Evolutionary conservation across 2,113 vertebrate genomes (phyloP), one percentile per base, ranked within the genome.

Genomic region (Dipodomys spectabilis): DNA sequence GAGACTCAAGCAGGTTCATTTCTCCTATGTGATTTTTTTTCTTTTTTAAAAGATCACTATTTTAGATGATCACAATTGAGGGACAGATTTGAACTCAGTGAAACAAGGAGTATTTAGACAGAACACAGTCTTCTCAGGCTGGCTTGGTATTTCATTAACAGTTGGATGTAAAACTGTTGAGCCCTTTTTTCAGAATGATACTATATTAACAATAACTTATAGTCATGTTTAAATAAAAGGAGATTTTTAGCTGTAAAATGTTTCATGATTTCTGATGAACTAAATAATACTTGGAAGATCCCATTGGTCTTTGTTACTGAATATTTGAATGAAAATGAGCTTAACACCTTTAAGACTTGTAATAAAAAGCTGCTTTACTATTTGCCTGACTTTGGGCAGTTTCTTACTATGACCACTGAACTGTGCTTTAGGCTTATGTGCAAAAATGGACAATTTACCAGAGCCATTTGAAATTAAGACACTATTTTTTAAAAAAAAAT

Each of bases 381-480:
- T 92, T 94, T 89, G 12, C 35, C n/a, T 84, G 74, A 25, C 53
- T 91, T 69, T 65, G 53, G 62, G n/a, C 23, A 69, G 62, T 68
- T 94, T 92, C 82, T 86, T 8, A 53, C 19, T 60, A 0, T 8
- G 5, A 85, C n/a, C 28, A 71, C 75, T 68, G 25, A 57, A 53
- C 78, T 91, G 39, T 88, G 39, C n/a, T n/a, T n/a, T n/a, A n/a
- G 27, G n/a, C 90, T 72, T 22, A 22, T 77, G 35, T 82, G 20
- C 32, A 71, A 39, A 71, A 72, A 92, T 45, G 57, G 67, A 16
- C 60, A 44, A 5, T 96, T 97, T 97, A 71, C 89, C 92, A 93
- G 30, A 96, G 65, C 84, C 67, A 72, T 96, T 96, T 77, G 77
- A 93, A 96, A 90, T 95, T 74, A 74, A 82, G 49, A 89, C 6